A percentile compares a stretch with the other conserved stretches of the same genome.
phyloP scores from a whole-genome alignment of 2,113 vertebrate species.

The Poicephalus meyeri region DNA sequence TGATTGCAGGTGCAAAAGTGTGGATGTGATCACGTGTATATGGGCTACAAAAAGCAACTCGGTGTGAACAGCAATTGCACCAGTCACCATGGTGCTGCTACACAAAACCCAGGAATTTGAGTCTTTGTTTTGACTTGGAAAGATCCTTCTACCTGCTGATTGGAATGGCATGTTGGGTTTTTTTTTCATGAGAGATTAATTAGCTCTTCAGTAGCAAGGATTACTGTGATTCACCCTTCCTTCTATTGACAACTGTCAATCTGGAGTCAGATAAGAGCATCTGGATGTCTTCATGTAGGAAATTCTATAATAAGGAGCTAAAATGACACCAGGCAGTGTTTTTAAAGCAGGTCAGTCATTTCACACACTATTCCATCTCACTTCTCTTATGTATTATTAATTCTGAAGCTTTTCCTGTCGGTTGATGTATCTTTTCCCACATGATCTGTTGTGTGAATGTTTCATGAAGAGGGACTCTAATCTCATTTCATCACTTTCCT shows the following conservation, averaged over 20 bases:
- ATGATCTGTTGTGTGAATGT: not conserved
- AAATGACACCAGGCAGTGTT: not conserved
- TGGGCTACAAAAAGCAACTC: not conserved
- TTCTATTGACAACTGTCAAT: not conserved
- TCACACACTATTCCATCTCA: not conserved
- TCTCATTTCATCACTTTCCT: not conserved
- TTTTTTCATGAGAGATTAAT: not conserved
- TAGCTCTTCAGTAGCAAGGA: not conserved
- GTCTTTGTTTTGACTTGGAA: not conserved
- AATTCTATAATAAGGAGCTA: not conserved
- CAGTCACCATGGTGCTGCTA: not conserved
- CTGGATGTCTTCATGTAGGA: not conserved
- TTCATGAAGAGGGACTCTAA: constrained; percentile 36
- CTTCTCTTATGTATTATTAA: constrained; percentile 41
- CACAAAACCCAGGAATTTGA: fast-evolving
- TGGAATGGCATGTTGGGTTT: fast-evolving
- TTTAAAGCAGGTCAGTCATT: constrained; percentile 32
- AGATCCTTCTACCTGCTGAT: not conserved
- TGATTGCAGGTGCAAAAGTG: constrained; percentile 19
- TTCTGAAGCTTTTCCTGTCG: constrained; percentile 15
- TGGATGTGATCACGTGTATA: not conserved
- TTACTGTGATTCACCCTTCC: not conserved
- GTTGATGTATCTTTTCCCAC: constrained; percentile 15
- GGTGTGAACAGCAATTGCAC: not conserved
- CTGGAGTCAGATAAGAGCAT: not conserved